Evolutionary conservation across 1,140 invertebrate genomes (phyloP).

Genomic region (Macrosteles quadrilineatus): DNA sequence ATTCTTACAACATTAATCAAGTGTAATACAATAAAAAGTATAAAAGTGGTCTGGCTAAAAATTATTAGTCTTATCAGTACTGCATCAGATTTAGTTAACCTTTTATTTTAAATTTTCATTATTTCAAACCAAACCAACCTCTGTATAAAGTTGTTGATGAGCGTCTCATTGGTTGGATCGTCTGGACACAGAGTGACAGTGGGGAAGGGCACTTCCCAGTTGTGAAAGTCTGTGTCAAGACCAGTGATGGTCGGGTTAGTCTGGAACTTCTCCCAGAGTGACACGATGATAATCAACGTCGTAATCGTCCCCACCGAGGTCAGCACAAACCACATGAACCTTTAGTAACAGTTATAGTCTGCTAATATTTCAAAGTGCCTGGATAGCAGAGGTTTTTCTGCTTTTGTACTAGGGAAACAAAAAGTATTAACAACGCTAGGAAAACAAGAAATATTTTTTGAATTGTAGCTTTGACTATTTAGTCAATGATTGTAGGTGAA

Average conservation of each 20-base stretch:
- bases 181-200: slow-evolving; percentile 64
- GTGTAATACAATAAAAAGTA: too few species aligned
- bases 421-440: not conserved
- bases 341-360: too few species aligned
- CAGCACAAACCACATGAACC: slow-evolving; percentile 74
- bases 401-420: not conserved
- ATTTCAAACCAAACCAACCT: too few species aligned
- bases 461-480: too few species aligned
- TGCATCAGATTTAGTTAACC: too few species aligned
- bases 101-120: too few species aligned
- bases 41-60: too few species aligned
- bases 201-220: slow-evolving; percentile 71
- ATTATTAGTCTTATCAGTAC: too few species aligned
- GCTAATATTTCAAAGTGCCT: slow-evolving; percentile 40
- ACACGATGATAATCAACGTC: slow-evolving; percentile 68
- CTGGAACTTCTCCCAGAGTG: slow-evolving; percentile 75
- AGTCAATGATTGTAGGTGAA: not conserved
- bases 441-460: not conserved
- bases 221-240: slow-evolving; percentile 64
- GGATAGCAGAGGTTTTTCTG: slow-evolving; percentile 27
- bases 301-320: slow-evolving; percentile 63
- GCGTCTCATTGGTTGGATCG: slow-evolving; percentile 53
- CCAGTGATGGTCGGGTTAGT: slow-evolving; percentile 77
- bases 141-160: slow-evolving; percentile 49
- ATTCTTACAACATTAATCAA: too few species aligned